A percentile compares a stretch with the other conserved stretches of the same genome.
Conservation (phyloP, 2,113 vertebrate species). For the Bucco capensis region DNA sequence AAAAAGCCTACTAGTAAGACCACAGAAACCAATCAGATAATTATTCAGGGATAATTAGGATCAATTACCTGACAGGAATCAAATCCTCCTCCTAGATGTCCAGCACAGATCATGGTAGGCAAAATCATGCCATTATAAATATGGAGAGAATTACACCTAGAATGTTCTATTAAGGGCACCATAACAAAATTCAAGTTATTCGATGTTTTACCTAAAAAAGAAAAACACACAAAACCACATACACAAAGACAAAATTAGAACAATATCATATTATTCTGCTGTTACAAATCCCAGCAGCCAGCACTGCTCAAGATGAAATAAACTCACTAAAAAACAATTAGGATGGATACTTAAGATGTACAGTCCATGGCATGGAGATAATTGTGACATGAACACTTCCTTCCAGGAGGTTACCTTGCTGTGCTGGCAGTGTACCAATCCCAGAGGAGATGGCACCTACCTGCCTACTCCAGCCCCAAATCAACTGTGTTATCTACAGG, state of each 20-base stretch:
- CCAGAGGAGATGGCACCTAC: not conserved
- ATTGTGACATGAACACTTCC: not conserved
- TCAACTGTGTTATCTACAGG: not conserved
- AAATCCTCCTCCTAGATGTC: conserved; percentile 74
- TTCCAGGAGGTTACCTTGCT: not conserved
- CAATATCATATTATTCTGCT: not conserved
- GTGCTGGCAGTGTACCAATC: not conserved
- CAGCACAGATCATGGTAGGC: conserved; percentile 88
- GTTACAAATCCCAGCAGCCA: not conserved
- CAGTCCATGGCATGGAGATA: not conserved
- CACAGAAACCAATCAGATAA: not conserved
- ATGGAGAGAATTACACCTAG: conserved; percentile 65
- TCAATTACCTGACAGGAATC: conserved; percentile 88
- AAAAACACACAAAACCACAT: not conserved
- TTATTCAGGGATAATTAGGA: not conserved
- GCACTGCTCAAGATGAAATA: not conserved
- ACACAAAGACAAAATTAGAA: not conserved
- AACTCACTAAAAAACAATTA: not conserved
- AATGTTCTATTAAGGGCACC: conserved; percentile 75
- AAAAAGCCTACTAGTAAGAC: not conserved
- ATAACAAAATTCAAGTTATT: conserved; percentile 71
- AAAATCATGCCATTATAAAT: conserved; percentile 75
- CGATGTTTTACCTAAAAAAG: conserved; percentile 71
- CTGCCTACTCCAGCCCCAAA: not conserved
- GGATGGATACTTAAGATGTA: not conserved